Evolutionary conservation across 2,113 vertebrate genomes (phyloP), one percentile per base, ranked within the genome.

Genomic region (Desmodus rotundus): DNA sequence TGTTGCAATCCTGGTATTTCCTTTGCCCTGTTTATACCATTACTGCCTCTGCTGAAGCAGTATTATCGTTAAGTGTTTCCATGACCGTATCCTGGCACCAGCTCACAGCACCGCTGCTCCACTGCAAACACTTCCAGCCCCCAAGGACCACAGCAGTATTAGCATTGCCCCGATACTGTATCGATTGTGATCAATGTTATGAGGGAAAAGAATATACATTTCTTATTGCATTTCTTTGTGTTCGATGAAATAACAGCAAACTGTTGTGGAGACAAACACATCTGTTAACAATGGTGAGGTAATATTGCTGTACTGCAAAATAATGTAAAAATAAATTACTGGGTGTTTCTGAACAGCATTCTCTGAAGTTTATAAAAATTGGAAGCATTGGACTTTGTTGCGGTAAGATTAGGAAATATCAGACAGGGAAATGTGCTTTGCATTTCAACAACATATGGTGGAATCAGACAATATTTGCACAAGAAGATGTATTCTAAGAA

Each of bases 1-100:
- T 99, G 98, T 97, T 98, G 94, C 97, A 98, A 97, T 98, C 93
- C 85, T 98, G 98, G 98, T 97, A 98, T 98, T 98, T 98, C 97
- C 97, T 98, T 96, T 98, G 96, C 97, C 98, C 97, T 98, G 97
- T 98, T 98, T 98, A 97, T 98, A 95, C 83, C 96, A 98, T 98
- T 98, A 98, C 97, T 97, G 56, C 97, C 95, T 98, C 96, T 97
- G 76, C 86, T 96, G 96, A 98, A 98, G 74, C 93, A 96, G 41
- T 97, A 93, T 98, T 97, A 94, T 91, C 93, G 94, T 97, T 97
- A 98, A 98, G 98, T 98, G 96, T 94, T 98, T 98, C 98, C 98
- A 98, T 98, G 96, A 98, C 97, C 67, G 70, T 74, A 86, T 94
- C 52, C 93, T 98, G 98, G 96, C 98, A 98, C 96, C 83, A 92